A percentile compares a stretch with the other conserved stretches of the same genome.
phyloP scores from a whole-genome alignment of 2,797 vertebrate species.

The Euphonia xanthogaster region DNA sequence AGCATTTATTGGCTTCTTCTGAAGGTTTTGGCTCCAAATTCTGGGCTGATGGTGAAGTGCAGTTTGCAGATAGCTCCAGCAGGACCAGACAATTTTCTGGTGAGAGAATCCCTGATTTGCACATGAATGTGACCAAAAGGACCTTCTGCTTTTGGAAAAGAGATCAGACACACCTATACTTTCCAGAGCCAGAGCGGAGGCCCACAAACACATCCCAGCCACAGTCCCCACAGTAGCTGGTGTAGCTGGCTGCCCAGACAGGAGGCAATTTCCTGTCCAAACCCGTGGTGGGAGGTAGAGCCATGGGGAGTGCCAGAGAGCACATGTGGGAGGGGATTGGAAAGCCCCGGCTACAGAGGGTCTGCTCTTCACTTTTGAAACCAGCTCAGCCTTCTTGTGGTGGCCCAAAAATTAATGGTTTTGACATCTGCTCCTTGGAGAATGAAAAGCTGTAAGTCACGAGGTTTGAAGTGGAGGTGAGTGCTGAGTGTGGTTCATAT shows the following conservation, averaged over 20 bases:
- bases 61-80: not conserved
- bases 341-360: not conserved
- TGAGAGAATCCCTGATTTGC: not conserved
- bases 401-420: not conserved
- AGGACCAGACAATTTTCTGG: not conserved
- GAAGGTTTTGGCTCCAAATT: not conserved
- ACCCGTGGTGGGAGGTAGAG: not conserved
- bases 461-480: not conserved
- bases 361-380: not conserved
- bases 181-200: not conserved
- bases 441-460: not conserved
- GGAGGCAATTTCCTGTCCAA: rapidly evolving
- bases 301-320: not conserved
- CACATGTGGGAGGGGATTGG: not conserved
- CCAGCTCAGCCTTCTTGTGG: not conserved
- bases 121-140: not conserved
- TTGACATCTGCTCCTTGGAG: not conserved
- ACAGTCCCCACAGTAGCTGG: not conserved
- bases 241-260: not conserved
- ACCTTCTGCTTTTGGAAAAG: not conserved
- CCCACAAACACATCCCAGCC: not conserved
- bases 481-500: not conserved
- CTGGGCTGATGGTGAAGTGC: not conserved
- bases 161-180: not conserved
- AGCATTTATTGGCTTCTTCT: not conserved